Evolutionary conservation across 2,797 vertebrate species (phyloP).

Genomic region (Poeciliopsis infans): DNA sequence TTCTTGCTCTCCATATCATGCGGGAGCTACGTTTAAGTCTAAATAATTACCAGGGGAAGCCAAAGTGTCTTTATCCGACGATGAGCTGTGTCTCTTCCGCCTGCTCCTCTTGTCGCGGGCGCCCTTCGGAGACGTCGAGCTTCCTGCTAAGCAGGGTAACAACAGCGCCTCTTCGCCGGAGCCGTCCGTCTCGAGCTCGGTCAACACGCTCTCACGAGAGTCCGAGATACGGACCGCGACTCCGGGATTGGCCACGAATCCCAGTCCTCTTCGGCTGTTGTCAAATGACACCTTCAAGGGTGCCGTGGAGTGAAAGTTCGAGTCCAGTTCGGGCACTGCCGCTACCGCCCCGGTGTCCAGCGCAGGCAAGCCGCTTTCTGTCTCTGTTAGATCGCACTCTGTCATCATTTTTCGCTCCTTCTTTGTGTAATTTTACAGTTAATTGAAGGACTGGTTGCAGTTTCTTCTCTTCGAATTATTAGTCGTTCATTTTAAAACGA

Average conservation of each 20-base stretch:
- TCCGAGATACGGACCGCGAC: constrained; percentile 77
- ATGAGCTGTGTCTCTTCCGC: constrained; percentile 78
- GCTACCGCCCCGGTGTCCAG: constrained; percentile 49
- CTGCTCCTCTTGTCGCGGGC: constrained; percentile 68
- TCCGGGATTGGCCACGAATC: constrained; percentile 68
- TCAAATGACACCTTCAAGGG: constrained; percentile 62
- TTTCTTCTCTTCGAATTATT: not conserved
- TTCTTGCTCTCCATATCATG: not conserved
- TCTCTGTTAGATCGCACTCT: constrained; percentile 78
- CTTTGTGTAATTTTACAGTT: constrained; percentile 12
- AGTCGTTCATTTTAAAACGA: constrained; percentile 42
- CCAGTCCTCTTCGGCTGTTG: constrained; percentile 41
- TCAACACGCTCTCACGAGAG: constrained; percentile 80
- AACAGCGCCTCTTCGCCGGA: constrained; percentile 81
- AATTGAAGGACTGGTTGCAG: constrained; percentile 11
- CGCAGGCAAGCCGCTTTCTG: constrained; percentile 51
- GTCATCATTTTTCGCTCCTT: constrained; percentile 75
- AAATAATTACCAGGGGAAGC: constrained; percentile 78
- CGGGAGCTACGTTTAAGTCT: not conserved
- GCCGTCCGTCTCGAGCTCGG: constrained; percentile 81
- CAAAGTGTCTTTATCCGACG: constrained; percentile 80
- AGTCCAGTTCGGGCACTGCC: constrained; percentile 43
- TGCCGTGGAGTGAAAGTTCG: constrained; percentile 61
- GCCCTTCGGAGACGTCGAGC: constrained; percentile 67
- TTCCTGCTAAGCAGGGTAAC: constrained; percentile 74